Conservation (phyloP, 2,797 vertebrate genomes). For the Rhadinocentrus ornatus region DNA sequence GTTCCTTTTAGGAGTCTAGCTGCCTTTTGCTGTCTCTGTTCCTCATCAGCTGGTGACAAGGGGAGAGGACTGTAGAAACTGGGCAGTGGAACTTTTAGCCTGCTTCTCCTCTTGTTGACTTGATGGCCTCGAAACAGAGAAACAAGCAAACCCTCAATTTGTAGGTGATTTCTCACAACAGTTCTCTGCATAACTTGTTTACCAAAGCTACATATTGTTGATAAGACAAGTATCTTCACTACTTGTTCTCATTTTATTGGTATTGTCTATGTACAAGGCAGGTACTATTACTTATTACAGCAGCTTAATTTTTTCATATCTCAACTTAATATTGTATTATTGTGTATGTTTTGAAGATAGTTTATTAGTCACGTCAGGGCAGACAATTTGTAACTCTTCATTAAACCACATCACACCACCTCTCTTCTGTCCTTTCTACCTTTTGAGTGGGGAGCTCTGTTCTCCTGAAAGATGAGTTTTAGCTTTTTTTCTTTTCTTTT, state of each 20-base stretch:
- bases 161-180: slow-evolving; percentile 76
- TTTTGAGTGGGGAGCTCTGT: slow-evolving; percentile 36
- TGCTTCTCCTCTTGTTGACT: slow-evolving; percentile 63
- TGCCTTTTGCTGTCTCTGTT: slow-evolving; percentile 70
- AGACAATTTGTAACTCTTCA: slow-evolving; percentile 50
- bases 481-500: neutral
- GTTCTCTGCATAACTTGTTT: slow-evolving; percentile 84
- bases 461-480: slow-evolving; percentile 28
- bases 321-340: slow-evolving; percentile 77
- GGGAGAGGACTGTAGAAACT: slow-evolving; percentile 50
- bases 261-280: slow-evolving; percentile 79
- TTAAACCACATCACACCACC: slow-evolving; percentile 63
- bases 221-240: slow-evolving; percentile 86
- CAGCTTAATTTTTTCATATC: slow-evolving; percentile 79
- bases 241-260: slow-evolving; percentile 86
- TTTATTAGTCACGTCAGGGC: slow-evolving; percentile 73
- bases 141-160: slow-evolving; percentile 61
- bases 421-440: slow-evolving; percentile 52
- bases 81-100: slow-evolving; percentile 53
- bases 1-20: slow-evolving; percentile 54
- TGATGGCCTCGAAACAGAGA: slow-evolving; percentile 65
- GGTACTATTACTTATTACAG: slow-evolving; percentile 81
- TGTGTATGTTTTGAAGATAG: slow-evolving; percentile 77
- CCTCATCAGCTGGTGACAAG: slow-evolving; percentile 61
- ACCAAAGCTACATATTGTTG: slow-evolving; percentile 93